Base-by-base conservation (phyloP, 2,113 vertebrate species). In the Variabilichromis moorii region DNA sequence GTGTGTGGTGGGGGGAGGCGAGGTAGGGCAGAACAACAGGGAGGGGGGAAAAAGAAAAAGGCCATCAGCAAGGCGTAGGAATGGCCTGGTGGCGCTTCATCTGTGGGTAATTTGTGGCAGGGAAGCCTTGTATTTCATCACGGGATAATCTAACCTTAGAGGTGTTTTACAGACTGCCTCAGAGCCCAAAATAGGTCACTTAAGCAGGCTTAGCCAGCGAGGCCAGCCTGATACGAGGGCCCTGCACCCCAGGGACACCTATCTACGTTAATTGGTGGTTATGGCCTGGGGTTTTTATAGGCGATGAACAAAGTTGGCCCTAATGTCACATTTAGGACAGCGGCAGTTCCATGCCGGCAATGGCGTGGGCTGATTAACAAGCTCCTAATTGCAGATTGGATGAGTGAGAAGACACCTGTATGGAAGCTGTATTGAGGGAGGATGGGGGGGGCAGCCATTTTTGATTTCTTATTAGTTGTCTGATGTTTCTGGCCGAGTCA, bases 121-220 rank as follows among this genome's bases (percentile, higher is more conserved):
- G 89, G 88, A 94, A 91, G 89, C 94, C 93, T 86, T 89, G 95
- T 93, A 91, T 96, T 95, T 96, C 95, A 96, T 96, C 94, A 94
- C 26, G 42, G 91, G 91, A 92, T 95, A 95, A 96, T 95, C 94
- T 96, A 95, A 96, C 95, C 94, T 95, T 95, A 88, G 91, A 96
- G 96, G 93, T 96, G 93, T 96, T 95, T 94, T 91, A 92, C 90
- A 91, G 90, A 85, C 91, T 63, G 91, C 94, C 93, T 92, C 88
- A 66, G 35, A 88, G 89, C 92, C 91, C 84, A 90, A 95, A 95
- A 95, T 95, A 95, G 94, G 93, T 96, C 95, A 95, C 94, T 95
- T 95, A 95, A 95, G 92, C 93, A 83, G 92, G 93, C 93, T 96
- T 95, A 95, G 93, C 91, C 51, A 89, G 88, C 83, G 85, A 92